Evolutionary conservation across 1,140 invertebrate genomes (phyloP).

Genomic region (Chlorops oryzae): DNA sequence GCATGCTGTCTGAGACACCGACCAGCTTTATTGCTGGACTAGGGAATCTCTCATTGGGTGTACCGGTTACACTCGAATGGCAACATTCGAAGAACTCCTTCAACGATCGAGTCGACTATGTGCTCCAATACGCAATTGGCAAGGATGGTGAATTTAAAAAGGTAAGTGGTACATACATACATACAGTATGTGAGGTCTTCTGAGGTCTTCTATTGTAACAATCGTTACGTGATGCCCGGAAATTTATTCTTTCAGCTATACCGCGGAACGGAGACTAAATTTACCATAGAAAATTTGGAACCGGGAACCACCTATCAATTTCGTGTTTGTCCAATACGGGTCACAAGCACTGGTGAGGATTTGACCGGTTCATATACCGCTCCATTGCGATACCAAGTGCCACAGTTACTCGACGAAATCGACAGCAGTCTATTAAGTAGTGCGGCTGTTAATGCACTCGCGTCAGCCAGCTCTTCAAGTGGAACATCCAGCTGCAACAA

Average conservation of each 20-base stretch:
- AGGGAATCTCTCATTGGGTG: constrained; percentile 23
- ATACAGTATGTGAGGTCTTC: no score
- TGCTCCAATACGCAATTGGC: constrained; percentile 34
- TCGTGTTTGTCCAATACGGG: constrained; percentile 65
- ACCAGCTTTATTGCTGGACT: constrained; percentile 34
- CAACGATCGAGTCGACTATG: constrained; percentile 40
- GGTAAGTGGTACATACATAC: constrained; percentile 10
- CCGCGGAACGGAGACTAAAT: constrained; percentile 60
- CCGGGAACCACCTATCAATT: constrained; percentile 65
- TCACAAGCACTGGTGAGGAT: constrained; percentile 53
- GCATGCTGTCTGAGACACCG: constrained; percentile 24
- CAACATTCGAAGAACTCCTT: constrained; percentile 48
- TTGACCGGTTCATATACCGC: constrained; percentile 62
- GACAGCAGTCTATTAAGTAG: constrained; percentile 18
- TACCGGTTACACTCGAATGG: constrained; percentile 53
- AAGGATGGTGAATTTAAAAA: constrained; percentile 16
- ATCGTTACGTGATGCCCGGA: no score
- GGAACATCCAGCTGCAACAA: neutral
- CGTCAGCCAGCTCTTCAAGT: constrained; percentile 14
- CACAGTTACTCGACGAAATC: constrained; percentile 25
- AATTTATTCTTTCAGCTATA: constrained; percentile 59
- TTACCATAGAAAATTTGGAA: constrained; percentile 60
- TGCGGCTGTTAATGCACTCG: constrained; percentile 22
- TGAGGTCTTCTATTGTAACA: neutral
- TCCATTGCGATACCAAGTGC: constrained; percentile 48